phyloP scores from a whole-genome alignment of 2,797 vertebrate species.

The Onychomys torridus region DNA sequence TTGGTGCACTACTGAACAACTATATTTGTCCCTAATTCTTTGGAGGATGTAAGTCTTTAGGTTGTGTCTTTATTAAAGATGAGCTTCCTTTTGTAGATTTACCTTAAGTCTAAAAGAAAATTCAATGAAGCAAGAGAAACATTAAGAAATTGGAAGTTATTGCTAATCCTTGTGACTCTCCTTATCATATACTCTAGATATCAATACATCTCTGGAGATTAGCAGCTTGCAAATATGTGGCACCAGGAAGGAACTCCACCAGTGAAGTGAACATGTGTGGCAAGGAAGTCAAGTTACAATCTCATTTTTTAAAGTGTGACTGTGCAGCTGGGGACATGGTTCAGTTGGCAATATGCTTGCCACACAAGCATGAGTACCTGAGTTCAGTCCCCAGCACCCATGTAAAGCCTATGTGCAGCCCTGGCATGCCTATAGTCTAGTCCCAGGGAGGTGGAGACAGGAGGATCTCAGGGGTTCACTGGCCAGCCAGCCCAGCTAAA shows the following conservation, averaged over 20 bases:
- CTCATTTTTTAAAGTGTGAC: background rate
- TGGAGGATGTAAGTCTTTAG: background rate
- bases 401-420: background rate
- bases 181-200: background rate
- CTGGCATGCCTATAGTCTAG: background rate
- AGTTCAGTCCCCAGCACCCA: background rate
- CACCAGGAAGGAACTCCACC: background rate
- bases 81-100: background rate
- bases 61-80: background rate
- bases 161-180: background rate
- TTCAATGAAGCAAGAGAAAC: background rate
- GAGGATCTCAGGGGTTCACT: background rate
- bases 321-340: background rate
- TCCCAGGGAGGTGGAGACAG: background rate
- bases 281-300: background rate
- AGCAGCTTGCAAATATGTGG: conserved; percentile 4
- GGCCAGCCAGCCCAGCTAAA: background rate
- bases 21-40: background rate
- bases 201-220: background rate
- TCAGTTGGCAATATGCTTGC: background rate
- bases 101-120: background rate
- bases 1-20: background rate
- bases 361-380: background rate
- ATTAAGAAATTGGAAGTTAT: background rate
- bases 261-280: background rate